phyloP scores from a whole-genome alignment of 2,888 invertebrate genomes.

The Iphiclides podalirius region DNA sequence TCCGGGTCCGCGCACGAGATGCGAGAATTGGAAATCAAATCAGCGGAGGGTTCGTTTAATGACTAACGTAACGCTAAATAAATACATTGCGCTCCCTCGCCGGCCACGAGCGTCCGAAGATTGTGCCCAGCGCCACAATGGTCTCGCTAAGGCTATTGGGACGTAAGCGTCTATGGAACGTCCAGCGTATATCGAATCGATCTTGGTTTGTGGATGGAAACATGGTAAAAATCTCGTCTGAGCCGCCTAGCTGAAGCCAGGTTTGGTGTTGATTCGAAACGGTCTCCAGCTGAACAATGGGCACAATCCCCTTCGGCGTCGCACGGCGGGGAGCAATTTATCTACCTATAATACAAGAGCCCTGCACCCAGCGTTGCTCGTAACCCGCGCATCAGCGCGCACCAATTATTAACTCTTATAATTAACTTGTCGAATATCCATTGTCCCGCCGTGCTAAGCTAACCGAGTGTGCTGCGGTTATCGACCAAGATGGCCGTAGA shows the following conservation, averaged over 20 bases:
- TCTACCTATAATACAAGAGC: conserved; percentile 49
- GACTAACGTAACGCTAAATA: conserved; percentile 53
- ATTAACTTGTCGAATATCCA: conserved; percentile 31
- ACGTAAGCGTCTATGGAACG: not conserved
- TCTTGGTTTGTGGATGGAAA: no score
- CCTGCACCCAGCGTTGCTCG: conserved; percentile 26
- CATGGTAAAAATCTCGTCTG: no score
- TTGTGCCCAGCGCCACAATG: conserved; percentile 29
- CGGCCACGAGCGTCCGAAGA: conserved; percentile 12
- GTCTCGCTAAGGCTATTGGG: conserved; percentile 6
- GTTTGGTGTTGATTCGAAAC: not conserved
- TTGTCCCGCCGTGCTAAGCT: conserved; percentile 57
- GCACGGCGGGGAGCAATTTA: conserved; percentile 33
- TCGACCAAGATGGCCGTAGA: no score
- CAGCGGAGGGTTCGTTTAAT: conserved; percentile 37
- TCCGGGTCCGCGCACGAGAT: conserved; percentile 2
- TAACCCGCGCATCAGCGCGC: no score
- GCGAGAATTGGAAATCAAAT: conserved; percentile 18
- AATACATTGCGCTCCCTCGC: conserved; percentile 42
- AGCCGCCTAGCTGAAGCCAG: not conserved
- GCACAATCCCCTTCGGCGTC: conserved; percentile 35
- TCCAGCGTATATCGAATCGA: no score
- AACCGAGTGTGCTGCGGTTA: conserved; percentile 28
- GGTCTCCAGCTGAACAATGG: not conserved
- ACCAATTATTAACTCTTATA: conserved; percentile 34